Conservation (phyloP, 2,888 invertebrate genomes). For the Conistra vaccinii region DNA sequence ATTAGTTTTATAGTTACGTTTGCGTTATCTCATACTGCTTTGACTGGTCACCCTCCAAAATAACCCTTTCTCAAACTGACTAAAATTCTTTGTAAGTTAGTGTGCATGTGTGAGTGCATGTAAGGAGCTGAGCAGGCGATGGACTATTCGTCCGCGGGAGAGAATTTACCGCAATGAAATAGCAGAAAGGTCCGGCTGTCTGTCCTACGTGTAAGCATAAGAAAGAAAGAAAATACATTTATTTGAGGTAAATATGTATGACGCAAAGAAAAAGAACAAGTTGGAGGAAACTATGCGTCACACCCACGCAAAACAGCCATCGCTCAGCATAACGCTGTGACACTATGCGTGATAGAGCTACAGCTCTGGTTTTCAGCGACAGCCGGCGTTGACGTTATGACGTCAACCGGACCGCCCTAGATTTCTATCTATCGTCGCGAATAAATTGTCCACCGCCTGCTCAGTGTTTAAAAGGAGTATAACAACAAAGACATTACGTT, state of each 20-base stretch:
- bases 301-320: background rate
- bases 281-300: background rate
- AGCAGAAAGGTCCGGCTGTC: background rate
- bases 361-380: background rate
- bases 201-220: background rate
- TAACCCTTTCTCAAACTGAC: background rate
- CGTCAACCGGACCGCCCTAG: background rate
- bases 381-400: background rate
- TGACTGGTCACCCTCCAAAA: background rate
- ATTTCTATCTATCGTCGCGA: background rate
- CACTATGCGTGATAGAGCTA: background rate
- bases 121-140: slow-evolving; percentile 1
- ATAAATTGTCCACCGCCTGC: slow-evolving; percentile 1
- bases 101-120: slow-evolving; percentile 37
- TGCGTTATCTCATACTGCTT: background rate
- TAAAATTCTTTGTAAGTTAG: slow-evolving; percentile 35
- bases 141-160: background rate
- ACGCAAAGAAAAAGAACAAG: background rate
- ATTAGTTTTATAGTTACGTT: background rate
- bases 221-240: background rate
- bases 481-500: slow-evolving; percentile 88
- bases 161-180: background rate
- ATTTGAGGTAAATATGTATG: background rate
- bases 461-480: slow-evolving; percentile 70
- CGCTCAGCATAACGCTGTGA: background rate